Base-by-base conservation (phyloP, 2,797 vertebrate species). In the Coendou prehensilis region DNA sequence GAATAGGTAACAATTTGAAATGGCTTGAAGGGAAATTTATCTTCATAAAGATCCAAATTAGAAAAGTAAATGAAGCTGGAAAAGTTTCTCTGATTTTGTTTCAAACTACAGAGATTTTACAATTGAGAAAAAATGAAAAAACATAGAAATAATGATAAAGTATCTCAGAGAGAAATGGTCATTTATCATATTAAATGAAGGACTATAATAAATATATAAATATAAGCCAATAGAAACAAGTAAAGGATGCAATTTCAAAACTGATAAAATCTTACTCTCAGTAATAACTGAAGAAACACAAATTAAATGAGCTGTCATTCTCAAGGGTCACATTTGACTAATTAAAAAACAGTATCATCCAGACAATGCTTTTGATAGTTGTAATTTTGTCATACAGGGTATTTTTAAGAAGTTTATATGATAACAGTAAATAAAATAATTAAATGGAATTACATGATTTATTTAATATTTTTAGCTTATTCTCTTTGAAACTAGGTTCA, bases 41-140 rank as follows among this genome's bases (percentile, higher is more conserved):
- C 18, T 91, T 86, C n/a, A 28, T 47, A 90, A 89, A 37, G 18
- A 76, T 94, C 33, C 52, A 86, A 95, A 45, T 61, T 71, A 71
- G 37, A 86, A 26, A 82, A 63, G 20, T 45, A 64, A 76, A 79
- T n/a, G 28, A 79, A 59, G 6, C 37, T 69, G 45, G 5, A 64
- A 71, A 83, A 63, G 6, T 63, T 56, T 47, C 76, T 47, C 75
- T n/a, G 37, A 81, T 81, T 64, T 69, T 33, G n/a, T 11, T 0
- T 85, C 56, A 80, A 54, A 73, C 4, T 89, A 50, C 47, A 50
- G 73, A 88, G 20, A 47, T 87, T 87, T 82, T 37, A 2, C 17
- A 69, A 69, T 52, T 73, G 9, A 73, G 28, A 41, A 82, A 82
- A 81, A 88, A 37, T 67, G 30, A n/a, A 26, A 37, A 75, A 80